A percentile compares a stretch with the other conserved stretches of the same genome.
phyloP scores from a whole-genome alignment of 2,797 vertebrate genomes.

The Allobates femoralis region DNA sequence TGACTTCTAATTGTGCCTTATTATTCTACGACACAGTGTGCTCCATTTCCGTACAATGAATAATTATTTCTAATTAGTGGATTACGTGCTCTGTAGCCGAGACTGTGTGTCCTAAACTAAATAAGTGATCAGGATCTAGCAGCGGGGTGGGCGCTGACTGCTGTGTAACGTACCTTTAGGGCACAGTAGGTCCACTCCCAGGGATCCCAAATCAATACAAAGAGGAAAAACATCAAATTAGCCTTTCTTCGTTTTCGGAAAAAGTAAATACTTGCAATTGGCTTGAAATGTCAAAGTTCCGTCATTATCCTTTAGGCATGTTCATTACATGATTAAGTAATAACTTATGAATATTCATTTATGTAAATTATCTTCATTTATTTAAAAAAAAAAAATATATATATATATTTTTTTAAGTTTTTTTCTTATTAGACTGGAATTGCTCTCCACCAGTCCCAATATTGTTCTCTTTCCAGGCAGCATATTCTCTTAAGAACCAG shows the following conservation, averaged over 20 bases:
- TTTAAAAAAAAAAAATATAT: no score
- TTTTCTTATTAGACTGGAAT: no score
- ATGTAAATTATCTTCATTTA: no score
- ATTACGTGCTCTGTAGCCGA: not conserved
- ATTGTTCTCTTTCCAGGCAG: no score
- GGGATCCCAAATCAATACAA: constrained; percentile 2
- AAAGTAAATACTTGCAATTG: not conserved
- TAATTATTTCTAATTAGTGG: constrained; percentile 41
- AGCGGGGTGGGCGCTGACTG: not conserved
- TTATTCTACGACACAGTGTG: not conserved
- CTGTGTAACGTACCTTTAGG: not conserved
- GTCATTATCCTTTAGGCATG: not conserved
- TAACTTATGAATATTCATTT: no score
- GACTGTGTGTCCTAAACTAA: not conserved
- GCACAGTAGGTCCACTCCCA: constrained; percentile 8
- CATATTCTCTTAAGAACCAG: no score
- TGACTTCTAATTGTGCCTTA: not conserved
- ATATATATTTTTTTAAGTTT: no score
- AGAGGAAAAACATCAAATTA: not conserved
- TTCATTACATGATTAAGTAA: no score
- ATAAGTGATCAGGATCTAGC: constrained; percentile 2
- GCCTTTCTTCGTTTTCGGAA: not conserved
- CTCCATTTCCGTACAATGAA: not conserved
- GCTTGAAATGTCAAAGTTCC: not conserved
- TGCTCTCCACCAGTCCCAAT: no score